Conservation (phyloP, 2,888 invertebrate genomes). For the Cryptosula pallasiana region DNA sequence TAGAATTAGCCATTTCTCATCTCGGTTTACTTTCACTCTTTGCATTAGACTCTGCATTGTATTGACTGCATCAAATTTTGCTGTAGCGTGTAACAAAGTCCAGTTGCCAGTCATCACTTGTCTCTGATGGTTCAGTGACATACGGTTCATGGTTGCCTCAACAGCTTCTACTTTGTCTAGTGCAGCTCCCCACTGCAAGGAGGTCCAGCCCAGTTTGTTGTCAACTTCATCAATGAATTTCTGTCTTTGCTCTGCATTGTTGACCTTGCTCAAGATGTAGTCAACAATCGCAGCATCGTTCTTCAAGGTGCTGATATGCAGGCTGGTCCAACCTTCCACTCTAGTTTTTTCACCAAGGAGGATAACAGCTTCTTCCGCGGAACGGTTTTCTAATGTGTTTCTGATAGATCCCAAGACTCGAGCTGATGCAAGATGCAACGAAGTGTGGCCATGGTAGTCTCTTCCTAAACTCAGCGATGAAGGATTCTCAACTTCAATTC, state of each 20-base stretch:
- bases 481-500: background rate
- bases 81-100: slow-evolving; percentile 4
- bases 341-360: background rate
- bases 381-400: background rate
- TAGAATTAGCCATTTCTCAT: background rate
- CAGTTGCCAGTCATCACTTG: background rate
- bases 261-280: background rate
- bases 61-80: background rate
- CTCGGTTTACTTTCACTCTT: background rate
- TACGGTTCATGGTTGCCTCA: background rate
- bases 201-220: background rate
- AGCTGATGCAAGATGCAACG: background rate
- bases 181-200: background rate
- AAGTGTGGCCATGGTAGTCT: background rate
- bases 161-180: background rate
- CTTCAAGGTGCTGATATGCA: slow-evolving; percentile 2
- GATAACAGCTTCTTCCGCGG: background rate
- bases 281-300: background rate
- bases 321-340: background rate
- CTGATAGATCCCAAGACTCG: background rate
- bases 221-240: slow-evolving; percentile 2
- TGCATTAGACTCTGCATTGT: background rate
- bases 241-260: background rate
- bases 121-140: background rate
- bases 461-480: background rate